Conservation (phyloP, 2,113 vertebrate genomes). For the Cebus imitator region DNA sequence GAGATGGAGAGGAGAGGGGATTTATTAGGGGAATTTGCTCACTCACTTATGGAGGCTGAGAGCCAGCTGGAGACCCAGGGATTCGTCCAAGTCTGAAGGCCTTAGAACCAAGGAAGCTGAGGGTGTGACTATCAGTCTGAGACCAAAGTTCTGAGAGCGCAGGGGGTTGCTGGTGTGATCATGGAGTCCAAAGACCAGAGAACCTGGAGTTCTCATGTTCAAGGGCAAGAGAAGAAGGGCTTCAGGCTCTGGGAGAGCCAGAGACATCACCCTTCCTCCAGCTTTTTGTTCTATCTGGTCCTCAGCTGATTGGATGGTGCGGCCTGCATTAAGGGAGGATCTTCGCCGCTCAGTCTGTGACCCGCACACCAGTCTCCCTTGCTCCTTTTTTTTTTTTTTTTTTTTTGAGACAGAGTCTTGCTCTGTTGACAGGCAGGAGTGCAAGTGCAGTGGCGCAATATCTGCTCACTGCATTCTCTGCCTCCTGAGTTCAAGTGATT, state of each 20-base stretch:
- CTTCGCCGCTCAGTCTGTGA: not conserved
- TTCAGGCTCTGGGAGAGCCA: not conserved
- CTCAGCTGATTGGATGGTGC: not conserved
- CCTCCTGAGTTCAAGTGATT: too few species aligned
- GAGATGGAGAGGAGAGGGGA: not conserved
- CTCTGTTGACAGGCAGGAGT: too few species aligned
- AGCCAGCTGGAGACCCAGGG: not conserved
- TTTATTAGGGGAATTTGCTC: not conserved
- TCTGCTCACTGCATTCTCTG: too few species aligned
- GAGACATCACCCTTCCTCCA: not conserved
- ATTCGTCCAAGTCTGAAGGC: not conserved
- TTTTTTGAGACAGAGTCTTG: too few species aligned
- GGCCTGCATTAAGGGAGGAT: not conserved
- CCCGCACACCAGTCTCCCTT: not conserved
- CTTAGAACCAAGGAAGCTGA: not conserved
- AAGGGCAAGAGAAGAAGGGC: not conserved
- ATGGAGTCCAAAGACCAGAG: not conserved
- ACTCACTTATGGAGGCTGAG: not conserved
- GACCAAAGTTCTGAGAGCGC: not conserved
- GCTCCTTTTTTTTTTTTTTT: too few species aligned
- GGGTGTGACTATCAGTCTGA: not conserved
- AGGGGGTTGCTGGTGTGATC: not conserved
- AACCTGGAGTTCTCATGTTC: not conserved
- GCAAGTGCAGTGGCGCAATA: too few species aligned
- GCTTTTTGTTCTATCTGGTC: not conserved